Evolutionary conservation across 1,140 invertebrate genomes (phyloP), one percentile per base, ranked within the genome.

Genomic region (Forficula auricularia): DNA sequence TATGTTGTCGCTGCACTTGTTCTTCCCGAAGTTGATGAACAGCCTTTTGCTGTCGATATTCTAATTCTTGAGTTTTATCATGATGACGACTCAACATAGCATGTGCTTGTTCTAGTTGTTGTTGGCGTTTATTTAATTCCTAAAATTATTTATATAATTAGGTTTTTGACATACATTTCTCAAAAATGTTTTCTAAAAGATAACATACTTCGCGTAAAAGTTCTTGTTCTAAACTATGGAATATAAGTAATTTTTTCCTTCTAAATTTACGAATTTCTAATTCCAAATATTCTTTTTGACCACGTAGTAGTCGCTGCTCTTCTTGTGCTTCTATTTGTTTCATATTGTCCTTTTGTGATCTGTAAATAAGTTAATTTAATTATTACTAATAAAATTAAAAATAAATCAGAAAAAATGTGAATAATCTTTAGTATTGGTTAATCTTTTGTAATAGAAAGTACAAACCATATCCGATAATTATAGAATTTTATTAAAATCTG

Each of bases 81-180:
- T 98, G 92, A 64, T 98, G 94, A 43, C 88, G 73, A 32, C 95
- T 60, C 31, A 98, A 65, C 83, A 97, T 95, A n/a, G 73, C 65
- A 60, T 98, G 94, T 20, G 91, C 89, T 59, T 88, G 82, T 57
- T 97, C 90, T 44, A 97, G 59, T 56, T 98, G 94, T 38, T 84
- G 78, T 61, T 95, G 86, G 38, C 90, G 73, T 63, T 92, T 92
- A 59, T 83, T 88, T 49, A 97, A 66, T 66, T 98, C 92, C 83
- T 92, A 53, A 48, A 32, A 32, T 8, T n/a, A 32, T 32, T 36
- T 6, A 36, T 7, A 36, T 8, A 36, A 36, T 36, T 36, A 35
- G 16, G n/a, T 35, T 35, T 35, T 10, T 10, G 3, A n/a, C 18
- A 35, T 35, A 35, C 8, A n/a, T 31, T n/a, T 31, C 30, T 31